Evolutionary conservation across 2,888 invertebrate species (phyloP).

Genomic region (Fragum sueziense): DNA sequence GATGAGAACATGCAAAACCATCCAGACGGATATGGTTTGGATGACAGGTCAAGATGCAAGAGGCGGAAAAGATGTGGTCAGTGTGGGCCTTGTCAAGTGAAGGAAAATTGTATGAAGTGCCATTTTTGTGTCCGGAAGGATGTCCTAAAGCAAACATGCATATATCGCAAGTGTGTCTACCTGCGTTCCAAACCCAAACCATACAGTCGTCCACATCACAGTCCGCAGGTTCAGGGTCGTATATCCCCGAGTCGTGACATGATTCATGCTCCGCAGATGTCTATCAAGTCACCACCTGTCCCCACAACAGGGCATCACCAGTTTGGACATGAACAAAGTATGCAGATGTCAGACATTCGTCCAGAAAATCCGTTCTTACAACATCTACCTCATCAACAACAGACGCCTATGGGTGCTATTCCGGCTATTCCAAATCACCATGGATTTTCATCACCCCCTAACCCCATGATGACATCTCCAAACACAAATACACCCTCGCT

Average conservation of each 20-base stretch:
- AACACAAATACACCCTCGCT: background rate
- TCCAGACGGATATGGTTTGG: constrained; percentile 57
- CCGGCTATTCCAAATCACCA: constrained; percentile 48
- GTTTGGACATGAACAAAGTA: constrained; percentile 40
- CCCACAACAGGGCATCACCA: constrained; percentile 20
- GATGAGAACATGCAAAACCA: constrained; percentile 50
- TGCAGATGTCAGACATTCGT: constrained; percentile 43
- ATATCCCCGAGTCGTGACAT: constrained; percentile 46
- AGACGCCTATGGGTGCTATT: constrained; percentile 32
- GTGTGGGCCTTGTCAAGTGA: constrained; percentile 78
- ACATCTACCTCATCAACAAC: constrained; percentile 57
- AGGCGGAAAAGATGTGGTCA: constrained; percentile 75
- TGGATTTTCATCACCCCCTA: constrained; percentile 48
- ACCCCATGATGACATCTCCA: constrained; percentile 26
- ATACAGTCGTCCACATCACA: constrained; percentile 57
- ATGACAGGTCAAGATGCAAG: constrained; percentile 71
- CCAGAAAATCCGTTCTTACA: constrained; percentile 58
- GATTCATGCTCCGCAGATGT: constrained; percentile 31
- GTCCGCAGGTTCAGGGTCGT: constrained; percentile 43
- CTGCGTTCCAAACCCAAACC: constrained; percentile 72
- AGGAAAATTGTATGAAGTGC: constrained; percentile 77
- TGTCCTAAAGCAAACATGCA: constrained; percentile 77
- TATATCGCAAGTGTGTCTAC: constrained; percentile 77
- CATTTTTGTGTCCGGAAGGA: constrained; percentile 75
- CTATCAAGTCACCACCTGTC: constrained; percentile 38